Conservation (phyloP, 2,113 vertebrate genomes). For the Pelobates fuscus region DNA sequence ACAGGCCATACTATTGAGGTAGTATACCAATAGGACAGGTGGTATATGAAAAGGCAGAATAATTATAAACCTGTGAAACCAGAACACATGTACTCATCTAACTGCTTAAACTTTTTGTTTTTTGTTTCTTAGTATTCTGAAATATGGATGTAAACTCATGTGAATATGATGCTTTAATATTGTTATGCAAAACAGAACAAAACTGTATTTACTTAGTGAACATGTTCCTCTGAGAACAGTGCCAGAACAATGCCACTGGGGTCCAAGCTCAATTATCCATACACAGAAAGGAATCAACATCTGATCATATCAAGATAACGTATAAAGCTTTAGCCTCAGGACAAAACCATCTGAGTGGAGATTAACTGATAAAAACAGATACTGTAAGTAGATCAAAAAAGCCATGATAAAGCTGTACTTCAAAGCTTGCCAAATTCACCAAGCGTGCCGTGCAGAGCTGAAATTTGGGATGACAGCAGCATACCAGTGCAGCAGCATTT, state of each 20-base stretch:
- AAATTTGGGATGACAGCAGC: slow-evolving; percentile 11
- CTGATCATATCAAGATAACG: slow-evolving; percentile 27
- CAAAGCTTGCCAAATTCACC: slow-evolving; percentile 30
- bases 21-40: too few species aligned
- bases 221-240: too few species aligned
- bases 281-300: slow-evolving; percentile 18
- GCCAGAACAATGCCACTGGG: slow-evolving; percentile 2
- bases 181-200: too few species aligned
- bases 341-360: slow-evolving; percentile 5
- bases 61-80: too few species aligned
- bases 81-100: too few species aligned
- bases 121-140: too few species aligned
- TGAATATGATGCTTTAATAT: too few species aligned
- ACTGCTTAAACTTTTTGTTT: too few species aligned
- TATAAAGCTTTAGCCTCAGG: slow-evolving; percentile 30
- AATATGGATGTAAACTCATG: too few species aligned
- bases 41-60: too few species aligned
- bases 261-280: slow-evolving; percentile 31
- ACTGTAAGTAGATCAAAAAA: slow-evolving; percentile 34
- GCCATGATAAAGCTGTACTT: slow-evolving; percentile 3
- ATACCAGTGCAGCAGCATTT: not conserved
- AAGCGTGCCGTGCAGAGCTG: not conserved
- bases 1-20: too few species aligned
- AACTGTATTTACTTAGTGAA: too few species aligned
- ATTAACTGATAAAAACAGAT: slow-evolving; percentile 33